phyloP scores from a whole-genome alignment of 1,140 invertebrate species.

The Panagrolaimus sp. region DNA sequence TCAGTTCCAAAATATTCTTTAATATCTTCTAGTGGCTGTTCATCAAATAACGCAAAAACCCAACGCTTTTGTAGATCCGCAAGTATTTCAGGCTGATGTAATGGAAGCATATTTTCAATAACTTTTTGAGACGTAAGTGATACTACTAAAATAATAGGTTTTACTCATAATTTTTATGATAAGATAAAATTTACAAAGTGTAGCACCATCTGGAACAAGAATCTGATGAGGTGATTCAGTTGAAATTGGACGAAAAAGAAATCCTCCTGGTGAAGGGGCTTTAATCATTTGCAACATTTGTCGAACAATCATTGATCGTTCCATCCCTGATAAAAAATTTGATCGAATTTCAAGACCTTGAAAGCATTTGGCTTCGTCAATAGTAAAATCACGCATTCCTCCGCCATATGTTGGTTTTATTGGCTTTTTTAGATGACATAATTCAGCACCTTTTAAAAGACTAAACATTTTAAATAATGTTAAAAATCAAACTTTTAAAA shows the following conservation, averaged over 20 bases:
- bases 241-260: slow-evolving; percentile 1
- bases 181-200: slow-evolving; percentile 62
- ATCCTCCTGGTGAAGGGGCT: slow-evolving; percentile 64
- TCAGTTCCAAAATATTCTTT: slow-evolving; percentile 74
- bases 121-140: slow-evolving; percentile 76
- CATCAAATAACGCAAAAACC: slow-evolving; percentile 76
- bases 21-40: slow-evolving; percentile 73
- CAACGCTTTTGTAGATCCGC: slow-evolving; percentile 74
- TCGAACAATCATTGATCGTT: slow-evolving; percentile 61
- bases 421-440: slow-evolving; percentile 76
- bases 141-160: slow-evolving; percentile 66
- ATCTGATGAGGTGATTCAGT: slow-evolving; percentile 48
- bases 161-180: slow-evolving; percentile 22
- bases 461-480: slow-evolving; percentile 65
- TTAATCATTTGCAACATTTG: slow-evolving; percentile 61
- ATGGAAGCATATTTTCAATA: slow-evolving; percentile 80
- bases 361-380: slow-evolving; percentile 77
- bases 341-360: slow-evolving; percentile 70
- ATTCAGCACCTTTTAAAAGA: slow-evolving; percentile 79
- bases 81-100: slow-evolving; percentile 75
- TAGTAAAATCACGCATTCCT: slow-evolving; percentile 81
- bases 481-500: not conserved
- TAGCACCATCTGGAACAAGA: slow-evolving; percentile 68
- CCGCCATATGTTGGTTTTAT: slow-evolving; percentile 77
- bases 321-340: slow-evolving; percentile 73